Evolutionary conservation across 2,113 vertebrate species (phyloP).

Genomic region (rabbit (Oryctolagus cuniculus)): mOryCun1.1 NC_091453.1:39442001-39442500

Average conservation of each 20-base stretch:
- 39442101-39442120: conserved; percentile 38
- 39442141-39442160: not conserved
- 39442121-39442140: conserved; percentile 30
- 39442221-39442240: conserved; percentile 53
- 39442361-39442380: not conserved
- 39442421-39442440: conserved; percentile 44
- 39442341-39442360: not conserved
- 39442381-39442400: conserved; percentile 25
- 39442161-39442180: conserved; percentile 47
- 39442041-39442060: conserved; percentile 12
- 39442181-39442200: conserved; percentile 9
- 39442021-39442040: conserved; percentile 54
- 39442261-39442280: conserved; percentile 42
- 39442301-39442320: not conserved
- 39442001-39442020: conserved; percentile 9
- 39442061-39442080: conserved; percentile 24
- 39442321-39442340: not conserved
- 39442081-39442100: conserved; percentile 34
- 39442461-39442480: conserved; percentile 10
- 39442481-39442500: conserved; percentile 15
- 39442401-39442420: not conserved
- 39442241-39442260: conserved; percentile 13
- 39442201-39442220: conserved; percentile 36
- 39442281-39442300: conserved; percentile 22
- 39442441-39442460: not conserved